phyloP scores from a whole-genome alignment of 1,140 invertebrate species.

The Bathynomus jamesi region DNA sequence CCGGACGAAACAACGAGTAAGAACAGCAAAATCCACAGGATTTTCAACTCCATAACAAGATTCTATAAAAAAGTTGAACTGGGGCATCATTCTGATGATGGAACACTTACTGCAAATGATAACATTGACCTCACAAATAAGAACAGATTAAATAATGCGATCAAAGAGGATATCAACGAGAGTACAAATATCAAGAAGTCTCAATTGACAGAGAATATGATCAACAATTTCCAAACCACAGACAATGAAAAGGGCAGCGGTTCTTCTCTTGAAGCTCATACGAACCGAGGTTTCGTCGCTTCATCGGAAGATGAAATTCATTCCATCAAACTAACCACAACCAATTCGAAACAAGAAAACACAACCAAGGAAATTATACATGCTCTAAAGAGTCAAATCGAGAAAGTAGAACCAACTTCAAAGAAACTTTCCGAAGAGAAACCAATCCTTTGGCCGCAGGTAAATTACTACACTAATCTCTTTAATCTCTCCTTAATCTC shows the following conservation, averaged over 20 bases:
- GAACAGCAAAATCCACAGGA: too few relatives aligned
- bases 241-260: neutral
- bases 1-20: too few relatives aligned
- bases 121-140: too few relatives aligned
- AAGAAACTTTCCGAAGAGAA: neutral
- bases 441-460: neutral
- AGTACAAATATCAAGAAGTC: neutral
- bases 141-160: too few relatives aligned
- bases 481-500: too few relatives aligned
- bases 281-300: neutral
- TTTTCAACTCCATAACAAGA: too few relatives aligned
- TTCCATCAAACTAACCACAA: neutral
- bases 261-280: neutral
- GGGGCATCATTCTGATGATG: too few relatives aligned
- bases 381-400: too few relatives aligned
- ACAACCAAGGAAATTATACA: neutral
- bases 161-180: too few relatives aligned
- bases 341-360: neutral
- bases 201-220: neutral
- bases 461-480: too few relatives aligned
- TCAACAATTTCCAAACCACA: neutral
- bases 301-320: neutral
- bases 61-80: too few relatives aligned
- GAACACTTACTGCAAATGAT: too few relatives aligned
- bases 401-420: neutral